Conservation (phyloP, 2,113 vertebrate species). For the Acrocephalus arundinaceus region DNA sequence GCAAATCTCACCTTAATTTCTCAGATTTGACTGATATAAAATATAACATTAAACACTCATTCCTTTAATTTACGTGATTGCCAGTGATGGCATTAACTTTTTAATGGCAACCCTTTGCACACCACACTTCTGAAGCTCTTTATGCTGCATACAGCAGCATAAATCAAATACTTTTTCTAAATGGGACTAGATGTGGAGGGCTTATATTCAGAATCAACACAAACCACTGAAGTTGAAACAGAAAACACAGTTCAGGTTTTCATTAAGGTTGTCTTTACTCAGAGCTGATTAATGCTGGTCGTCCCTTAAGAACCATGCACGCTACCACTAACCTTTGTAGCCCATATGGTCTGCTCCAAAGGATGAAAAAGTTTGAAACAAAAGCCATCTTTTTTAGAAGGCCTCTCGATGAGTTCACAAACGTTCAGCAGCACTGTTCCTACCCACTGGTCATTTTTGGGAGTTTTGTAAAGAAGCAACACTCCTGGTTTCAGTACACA, state of each 20-base stretch:
- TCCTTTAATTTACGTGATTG: background rate
- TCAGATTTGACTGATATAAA: background rate
- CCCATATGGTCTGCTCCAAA: constrained; percentile 98
- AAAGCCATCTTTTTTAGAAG: constrained; percentile 98
- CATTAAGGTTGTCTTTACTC: background rate
- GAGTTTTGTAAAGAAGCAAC: constrained; percentile 95
- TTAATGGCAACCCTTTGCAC: background rate
- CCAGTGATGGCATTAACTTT: background rate
- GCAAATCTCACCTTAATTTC: background rate
- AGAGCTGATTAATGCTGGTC: background rate
- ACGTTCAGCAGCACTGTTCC: constrained; percentile 97
- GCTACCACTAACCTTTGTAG: constrained; percentile 88
- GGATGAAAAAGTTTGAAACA: constrained; percentile 99
- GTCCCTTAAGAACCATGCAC: background rate
- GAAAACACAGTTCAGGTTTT: background rate
- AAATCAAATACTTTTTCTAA: background rate
- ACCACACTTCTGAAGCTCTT: background rate
- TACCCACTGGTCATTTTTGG: constrained; percentile 97
- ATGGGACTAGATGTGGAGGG: background rate
- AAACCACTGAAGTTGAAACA: background rate
- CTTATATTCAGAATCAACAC: background rate
- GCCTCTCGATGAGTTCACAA: constrained; percentile 97
- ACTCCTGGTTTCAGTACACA: constrained; percentile 97
- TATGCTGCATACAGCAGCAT: background rate
- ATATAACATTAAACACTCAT: background rate